Evolutionary conservation across 2,888 invertebrate genomes (phyloP).

Genomic region (Julus scanicus): DNA sequence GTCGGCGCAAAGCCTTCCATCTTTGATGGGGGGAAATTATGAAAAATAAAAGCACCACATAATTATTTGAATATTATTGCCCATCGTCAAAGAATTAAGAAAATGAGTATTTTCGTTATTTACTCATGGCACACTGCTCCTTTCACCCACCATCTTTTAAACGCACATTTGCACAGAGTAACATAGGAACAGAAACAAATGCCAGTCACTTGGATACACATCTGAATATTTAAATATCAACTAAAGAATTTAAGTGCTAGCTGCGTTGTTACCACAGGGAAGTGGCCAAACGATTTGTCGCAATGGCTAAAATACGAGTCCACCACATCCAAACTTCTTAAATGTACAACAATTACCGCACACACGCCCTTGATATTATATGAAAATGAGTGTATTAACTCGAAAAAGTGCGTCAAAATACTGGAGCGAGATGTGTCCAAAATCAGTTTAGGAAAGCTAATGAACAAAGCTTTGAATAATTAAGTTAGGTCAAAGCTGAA

Average conservation of each 20-base stretch:
- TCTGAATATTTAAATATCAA: background rate
- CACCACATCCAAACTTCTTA: background rate
- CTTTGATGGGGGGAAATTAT: background rate
- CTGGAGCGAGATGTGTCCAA: background rate
- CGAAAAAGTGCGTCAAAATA: background rate
- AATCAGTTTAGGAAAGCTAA: background rate
- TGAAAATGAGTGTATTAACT: background rate
- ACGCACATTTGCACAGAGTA: slow-evolving; percentile 26
- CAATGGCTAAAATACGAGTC: background rate
- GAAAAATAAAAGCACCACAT: slow-evolving; percentile 15
- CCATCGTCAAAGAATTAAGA: slow-evolving; percentile 4
- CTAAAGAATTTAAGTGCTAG: background rate
- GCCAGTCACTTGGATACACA: background rate
- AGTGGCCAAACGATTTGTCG: background rate
- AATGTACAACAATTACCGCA: background rate
- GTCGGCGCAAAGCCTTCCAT: background rate
- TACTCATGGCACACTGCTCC: slow-evolving; percentile 14
- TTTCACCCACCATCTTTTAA: background rate
- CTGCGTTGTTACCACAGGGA: background rate
- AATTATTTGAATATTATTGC: slow-evolving; percentile 27
- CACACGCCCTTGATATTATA: background rate
- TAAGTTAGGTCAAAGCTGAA: background rate
- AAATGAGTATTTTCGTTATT: slow-evolving; percentile 22
- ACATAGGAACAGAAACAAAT: background rate
- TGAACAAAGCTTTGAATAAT: background rate